phyloP scores from a whole-genome alignment of 2,797 vertebrate species.

The Threskiornis aethiopicus region DNA sequence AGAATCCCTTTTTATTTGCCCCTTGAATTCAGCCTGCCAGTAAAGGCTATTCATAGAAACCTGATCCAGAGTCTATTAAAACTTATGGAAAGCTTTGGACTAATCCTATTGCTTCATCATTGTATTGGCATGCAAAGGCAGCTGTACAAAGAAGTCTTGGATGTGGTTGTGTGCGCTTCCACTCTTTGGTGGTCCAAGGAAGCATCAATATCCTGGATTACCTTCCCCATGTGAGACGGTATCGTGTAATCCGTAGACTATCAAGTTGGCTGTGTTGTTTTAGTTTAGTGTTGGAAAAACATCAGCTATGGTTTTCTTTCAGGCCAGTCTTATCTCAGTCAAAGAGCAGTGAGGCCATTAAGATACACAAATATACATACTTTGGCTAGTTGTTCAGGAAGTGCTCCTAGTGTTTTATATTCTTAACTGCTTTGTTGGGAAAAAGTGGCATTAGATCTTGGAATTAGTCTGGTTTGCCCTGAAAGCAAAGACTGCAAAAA shows the following conservation, averaged over 20 bases:
- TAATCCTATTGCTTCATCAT: conserved; percentile 10
- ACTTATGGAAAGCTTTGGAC: not conserved
- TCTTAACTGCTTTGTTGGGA: not conserved
- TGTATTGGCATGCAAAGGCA: not conserved
- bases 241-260: not conserved
- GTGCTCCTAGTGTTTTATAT: not conserved
- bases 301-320: not conserved
- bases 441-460: not conserved
- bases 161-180: not conserved
- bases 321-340: not conserved
- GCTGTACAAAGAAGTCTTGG: not conserved
- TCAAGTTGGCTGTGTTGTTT: not conserved
- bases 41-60: not conserved
- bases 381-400: not conserved
- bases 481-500: not conserved
- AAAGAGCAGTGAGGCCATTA: not conserved
- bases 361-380: not conserved
- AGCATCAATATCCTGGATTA: not conserved
- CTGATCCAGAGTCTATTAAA: not conserved
- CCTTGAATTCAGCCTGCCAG: not conserved
- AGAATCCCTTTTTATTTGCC: conserved; percentile 10
- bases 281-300: not conserved
- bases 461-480: not conserved
- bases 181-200: not conserved
- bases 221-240: not conserved